phyloP scores from a whole-genome alignment of 1,140 invertebrate genomes.

The Cepaea nemoralis region DNA sequence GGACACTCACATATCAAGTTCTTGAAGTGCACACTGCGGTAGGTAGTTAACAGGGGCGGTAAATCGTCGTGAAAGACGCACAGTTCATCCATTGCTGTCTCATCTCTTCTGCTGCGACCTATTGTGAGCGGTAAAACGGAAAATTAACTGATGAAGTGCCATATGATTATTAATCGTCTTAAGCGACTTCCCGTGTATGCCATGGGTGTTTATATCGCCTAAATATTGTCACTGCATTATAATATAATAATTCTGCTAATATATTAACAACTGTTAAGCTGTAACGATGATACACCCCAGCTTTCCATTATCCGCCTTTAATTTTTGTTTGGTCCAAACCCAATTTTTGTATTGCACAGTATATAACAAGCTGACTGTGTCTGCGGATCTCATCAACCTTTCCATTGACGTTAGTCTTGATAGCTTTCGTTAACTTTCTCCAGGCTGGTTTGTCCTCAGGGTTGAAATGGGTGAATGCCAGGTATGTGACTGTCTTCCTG shows the following conservation, averaged over 20 bases:
- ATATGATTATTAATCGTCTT: too few relatives aligned
- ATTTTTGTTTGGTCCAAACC: too few relatives aligned
- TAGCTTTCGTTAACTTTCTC: not conserved
- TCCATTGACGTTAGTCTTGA: not conserved
- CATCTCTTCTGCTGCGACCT: not conserved
- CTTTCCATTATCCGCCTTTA: too few relatives aligned
- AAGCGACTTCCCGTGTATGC: too few relatives aligned
- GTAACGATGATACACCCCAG: too few relatives aligned
- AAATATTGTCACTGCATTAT: too few relatives aligned
- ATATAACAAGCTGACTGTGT: not conserved
- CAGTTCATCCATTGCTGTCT: not conserved
- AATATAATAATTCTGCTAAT: too few relatives aligned
- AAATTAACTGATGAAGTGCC: too few relatives aligned
- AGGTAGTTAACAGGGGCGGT: not conserved
- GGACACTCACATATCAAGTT: not conserved
- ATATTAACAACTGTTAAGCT: too few relatives aligned
- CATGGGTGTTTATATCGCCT: too few relatives aligned
- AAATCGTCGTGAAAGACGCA: not conserved
- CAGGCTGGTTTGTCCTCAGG: conserved; percentile 52
- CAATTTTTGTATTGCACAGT: too few relatives aligned
- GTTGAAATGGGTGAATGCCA: conserved; percentile 77
- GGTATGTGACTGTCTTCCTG: conserved; percentile 63
- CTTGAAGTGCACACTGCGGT: not conserved
- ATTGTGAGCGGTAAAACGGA: too few relatives aligned
- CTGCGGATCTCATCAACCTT: not conserved